A percentile compares a stretch with the other conserved stretches of the same genome.
Evolutionary conservation across 2,113 vertebrate species (phyloP).

Genomic region (Calyptommatus sinebrachiatus): DNA sequence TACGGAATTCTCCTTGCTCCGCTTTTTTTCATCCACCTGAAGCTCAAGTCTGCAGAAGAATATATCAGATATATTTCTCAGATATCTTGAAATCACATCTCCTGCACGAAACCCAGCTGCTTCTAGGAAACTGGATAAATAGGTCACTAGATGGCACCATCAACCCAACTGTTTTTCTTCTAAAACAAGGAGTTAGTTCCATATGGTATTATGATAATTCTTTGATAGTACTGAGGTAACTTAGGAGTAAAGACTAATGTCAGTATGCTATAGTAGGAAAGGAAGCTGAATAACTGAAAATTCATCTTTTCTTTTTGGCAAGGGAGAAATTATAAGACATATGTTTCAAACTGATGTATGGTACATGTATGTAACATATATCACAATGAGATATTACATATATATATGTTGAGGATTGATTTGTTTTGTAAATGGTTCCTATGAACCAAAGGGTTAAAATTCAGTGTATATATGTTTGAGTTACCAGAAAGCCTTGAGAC

Average conservation of each 20-base stretch:
- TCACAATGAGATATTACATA: too few species aligned
- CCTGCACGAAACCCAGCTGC: background rate
- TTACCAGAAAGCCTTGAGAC: too few species aligned
- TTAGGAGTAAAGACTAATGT: background rate
- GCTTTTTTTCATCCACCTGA: constrained; percentile 86
- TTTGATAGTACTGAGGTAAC: background rate
- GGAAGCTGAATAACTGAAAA: background rate
- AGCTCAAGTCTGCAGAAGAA: constrained; percentile 81
- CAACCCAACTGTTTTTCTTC: background rate
- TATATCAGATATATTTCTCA: constrained; percentile 17
- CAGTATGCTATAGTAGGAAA: background rate
- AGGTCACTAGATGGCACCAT: background rate
- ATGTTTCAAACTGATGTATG: too few species aligned
- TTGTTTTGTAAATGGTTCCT: too few species aligned
- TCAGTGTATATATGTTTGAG: too few species aligned
- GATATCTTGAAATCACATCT: background rate
- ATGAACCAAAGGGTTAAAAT: too few species aligned
- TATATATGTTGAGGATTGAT: too few species aligned
- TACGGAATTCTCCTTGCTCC: constrained; percentile 75
- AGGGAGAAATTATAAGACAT: too few species aligned
- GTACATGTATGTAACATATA: too few species aligned
- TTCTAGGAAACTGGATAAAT: background rate
- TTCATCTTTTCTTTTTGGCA: background rate
- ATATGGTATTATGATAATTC: background rate
- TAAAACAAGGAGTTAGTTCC: background rate